Percentiles rank a stretch among this genome's conserved stretches.
phyloP scores from a whole-genome alignment of 2,888 invertebrate species.

The Cyclophora punctaria region DNA sequence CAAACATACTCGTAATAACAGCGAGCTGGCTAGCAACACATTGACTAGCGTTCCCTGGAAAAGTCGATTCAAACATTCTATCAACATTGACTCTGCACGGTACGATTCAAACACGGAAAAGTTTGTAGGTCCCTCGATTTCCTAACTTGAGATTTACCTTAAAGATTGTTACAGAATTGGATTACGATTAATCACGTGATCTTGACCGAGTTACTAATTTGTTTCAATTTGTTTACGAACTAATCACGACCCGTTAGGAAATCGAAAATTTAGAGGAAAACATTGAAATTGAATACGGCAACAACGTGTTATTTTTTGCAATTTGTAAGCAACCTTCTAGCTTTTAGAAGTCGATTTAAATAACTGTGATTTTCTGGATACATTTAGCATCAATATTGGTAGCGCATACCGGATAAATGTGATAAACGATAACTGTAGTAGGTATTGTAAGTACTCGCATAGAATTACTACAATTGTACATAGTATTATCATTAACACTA shows the following conservation, averaged over 20 bases:
- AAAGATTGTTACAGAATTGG: conserved; percentile 8
- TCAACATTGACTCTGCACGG: too few relatives aligned
- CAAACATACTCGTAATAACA: conserved; percentile 30
- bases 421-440: conserved; percentile 2
- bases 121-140: too few relatives aligned
- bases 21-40: neutral
- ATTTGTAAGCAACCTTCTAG: conserved; percentile 7
- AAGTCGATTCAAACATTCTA: too few relatives aligned
- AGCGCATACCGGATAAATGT: neutral
- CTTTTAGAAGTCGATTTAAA: neutral
- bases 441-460: too few relatives aligned
- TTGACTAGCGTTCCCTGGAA: too few relatives aligned
- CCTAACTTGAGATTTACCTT: neutral
- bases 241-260: conserved; percentile 29
- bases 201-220: conserved; percentile 22
- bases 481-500: conserved; percentile 15
- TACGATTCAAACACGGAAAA: too few relatives aligned
- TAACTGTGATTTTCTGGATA: too few relatives aligned
- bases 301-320: conserved; percentile 15
- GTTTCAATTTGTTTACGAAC: conserved; percentile 36
- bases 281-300: conserved; percentile 10
- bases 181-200: conserved; percentile 9
- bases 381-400: too few relatives aligned
- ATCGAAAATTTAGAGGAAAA: conserved; percentile 27
- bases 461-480: conserved; percentile 13